Evolutionary conservation across 2,797 vertebrate species (phyloP).

Genomic region (Spheniscus humboldti): DNA sequence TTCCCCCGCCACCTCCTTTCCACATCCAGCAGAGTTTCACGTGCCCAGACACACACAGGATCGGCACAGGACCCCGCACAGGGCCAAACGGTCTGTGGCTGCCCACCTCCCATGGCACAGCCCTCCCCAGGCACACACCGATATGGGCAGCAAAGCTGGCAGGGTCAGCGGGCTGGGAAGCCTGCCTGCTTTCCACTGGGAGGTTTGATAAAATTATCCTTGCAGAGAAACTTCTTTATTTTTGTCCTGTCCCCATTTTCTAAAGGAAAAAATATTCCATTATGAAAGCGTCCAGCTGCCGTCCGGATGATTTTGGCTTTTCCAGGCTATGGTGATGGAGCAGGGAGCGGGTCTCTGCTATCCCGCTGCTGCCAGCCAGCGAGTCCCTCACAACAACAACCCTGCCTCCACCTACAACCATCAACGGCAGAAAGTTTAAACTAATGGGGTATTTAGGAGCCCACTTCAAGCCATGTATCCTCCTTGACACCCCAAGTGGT

Average conservation of each 20-base stretch:
- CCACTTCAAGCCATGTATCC: rapidly evolving
- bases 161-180: not conserved
- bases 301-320: not conserved
- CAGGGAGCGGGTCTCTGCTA: not conserved
- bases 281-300: not conserved
- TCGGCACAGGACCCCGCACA: rapidly evolving
- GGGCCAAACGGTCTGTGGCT: not conserved
- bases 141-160: not conserved
- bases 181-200: not conserved
- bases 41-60: rapidly evolving
- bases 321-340: not conserved
- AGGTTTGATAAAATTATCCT: not conserved
- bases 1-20: not conserved
- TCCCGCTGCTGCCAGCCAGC: not conserved
- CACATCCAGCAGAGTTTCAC: rapidly evolving
- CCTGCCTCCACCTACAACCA: not conserved
- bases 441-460: rapidly evolving
- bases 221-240: not conserved
- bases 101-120: not conserved
- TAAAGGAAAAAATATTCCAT: not conserved
- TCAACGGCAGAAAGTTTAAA: not conserved
- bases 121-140: not conserved
- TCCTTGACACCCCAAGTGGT: rapidly evolving
- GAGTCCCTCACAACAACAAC: not conserved
- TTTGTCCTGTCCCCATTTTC: not conserved